These are phyloP conservation scores for Melipona beecheii DNA, from an alignment of 2,888 invertebrate genomes.

Conservation along the genomic window DNA sequence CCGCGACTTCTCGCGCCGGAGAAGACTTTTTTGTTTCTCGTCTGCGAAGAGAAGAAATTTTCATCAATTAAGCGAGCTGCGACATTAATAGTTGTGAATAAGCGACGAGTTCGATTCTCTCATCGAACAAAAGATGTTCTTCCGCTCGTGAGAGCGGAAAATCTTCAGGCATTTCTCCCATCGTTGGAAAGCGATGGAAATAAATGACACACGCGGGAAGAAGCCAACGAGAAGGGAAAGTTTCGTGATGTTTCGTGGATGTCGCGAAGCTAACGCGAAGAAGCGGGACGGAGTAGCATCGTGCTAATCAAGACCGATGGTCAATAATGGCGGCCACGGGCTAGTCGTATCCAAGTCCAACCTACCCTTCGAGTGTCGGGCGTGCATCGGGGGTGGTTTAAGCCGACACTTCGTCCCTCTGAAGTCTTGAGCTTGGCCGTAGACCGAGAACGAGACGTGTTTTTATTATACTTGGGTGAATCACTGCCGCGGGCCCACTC, in stretches of 20 bases:
- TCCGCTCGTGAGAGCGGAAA: conserved; percentile 7
- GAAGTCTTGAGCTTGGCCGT: conserved; percentile 52
- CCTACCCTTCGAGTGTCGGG: conserved; percentile 64
- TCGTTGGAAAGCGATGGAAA: conserved; percentile 23
- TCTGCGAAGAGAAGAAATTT: background rate
- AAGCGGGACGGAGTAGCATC: conserved; percentile 52
- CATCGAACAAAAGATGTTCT: background rate
- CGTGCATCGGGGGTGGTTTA: conserved; percentile 66
- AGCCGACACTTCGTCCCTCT: conserved; percentile 57
- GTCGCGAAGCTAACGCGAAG: conserved; percentile 47
- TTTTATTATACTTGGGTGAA: conserved; percentile 74
- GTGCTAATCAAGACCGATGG: conserved; percentile 73
- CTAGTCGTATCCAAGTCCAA: conserved; percentile 67
- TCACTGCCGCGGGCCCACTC: conserved; percentile 49
- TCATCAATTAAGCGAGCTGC: background rate
- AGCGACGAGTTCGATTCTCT: conserved; percentile 16
- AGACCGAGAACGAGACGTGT: conserved; percentile 68
- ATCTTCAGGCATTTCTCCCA: background rate
- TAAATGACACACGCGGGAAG: background rate
- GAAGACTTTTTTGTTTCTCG: background rate
- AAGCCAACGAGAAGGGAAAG: conserved; percentile 13
- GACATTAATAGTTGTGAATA: conserved; percentile 11
- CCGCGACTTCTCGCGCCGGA: background rate
- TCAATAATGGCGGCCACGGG: conserved; percentile 77
- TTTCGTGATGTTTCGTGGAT: conserved; percentile 33